These are phyloP conservation scores for Drosophila anceps DNA, from an alignment of 2,888 invertebrate species.

Conservation along the genomic window DNA sequence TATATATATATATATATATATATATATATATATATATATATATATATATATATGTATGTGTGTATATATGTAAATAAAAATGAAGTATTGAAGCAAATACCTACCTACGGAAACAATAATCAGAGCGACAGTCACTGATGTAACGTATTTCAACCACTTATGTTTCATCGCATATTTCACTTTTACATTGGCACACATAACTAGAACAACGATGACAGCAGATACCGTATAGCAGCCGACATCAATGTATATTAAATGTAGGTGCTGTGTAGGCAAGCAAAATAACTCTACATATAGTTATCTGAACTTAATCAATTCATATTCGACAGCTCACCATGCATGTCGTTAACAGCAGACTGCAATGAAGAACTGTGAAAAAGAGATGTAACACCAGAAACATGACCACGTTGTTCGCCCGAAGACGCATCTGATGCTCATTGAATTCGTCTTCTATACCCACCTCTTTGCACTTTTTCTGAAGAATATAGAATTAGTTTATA, in stretches of 20 bases:
- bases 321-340: constrained; percentile 51
- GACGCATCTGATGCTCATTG: constrained; percentile 21
- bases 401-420: constrained; percentile 19
- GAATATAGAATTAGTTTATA: not conserved
- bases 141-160: constrained; percentile 36
- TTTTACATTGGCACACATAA: constrained; percentile 39
- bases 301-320: not conserved
- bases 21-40: no score
- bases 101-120: constrained; percentile 39
- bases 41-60: no score
- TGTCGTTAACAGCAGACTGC: constrained; percentile 28
- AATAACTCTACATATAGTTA: no score
- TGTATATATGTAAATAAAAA: no score
- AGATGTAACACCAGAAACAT: constrained; percentile 48
- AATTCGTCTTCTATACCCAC: constrained; percentile 27
- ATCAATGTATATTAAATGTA: constrained; percentile 28
- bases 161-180: constrained; percentile 3
- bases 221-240: not conserved
- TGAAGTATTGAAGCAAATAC: not conserved
- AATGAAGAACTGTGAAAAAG: constrained; percentile 1
- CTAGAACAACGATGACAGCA: not conserved
- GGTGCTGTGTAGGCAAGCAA: not conserved
- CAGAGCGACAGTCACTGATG: constrained; percentile 36
- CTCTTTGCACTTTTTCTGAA: constrained; percentile 29
- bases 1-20: no score